Evolutionary conservation across 2,797 vertebrate genomes (phyloP), one percentile per base, ranked within the genome.

Genomic region (Nyctalus aviator): DNA sequence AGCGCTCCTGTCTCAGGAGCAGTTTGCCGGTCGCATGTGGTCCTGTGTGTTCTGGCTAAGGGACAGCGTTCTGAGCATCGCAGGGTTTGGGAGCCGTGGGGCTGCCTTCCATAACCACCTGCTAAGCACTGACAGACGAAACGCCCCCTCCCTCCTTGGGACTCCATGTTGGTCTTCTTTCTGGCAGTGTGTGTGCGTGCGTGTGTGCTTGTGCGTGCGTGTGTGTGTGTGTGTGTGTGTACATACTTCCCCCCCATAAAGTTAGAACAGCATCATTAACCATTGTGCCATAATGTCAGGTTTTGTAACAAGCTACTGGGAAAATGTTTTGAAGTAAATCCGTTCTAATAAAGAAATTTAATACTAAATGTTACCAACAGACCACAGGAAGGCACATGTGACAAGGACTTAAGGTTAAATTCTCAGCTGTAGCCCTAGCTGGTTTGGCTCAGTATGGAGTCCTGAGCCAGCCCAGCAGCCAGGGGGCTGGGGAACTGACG

Each of bases 181-280:
- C 18, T 73, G 27, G 14, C 27, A 9, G 18, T n/a, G 48, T 18
- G 48, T 17, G 15, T 17, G 48, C 15, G 14, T 48, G 48, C n/a
- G 48, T 48, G 48, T 15, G 14, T 15, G 48, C 15, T n/a, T n/a
- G n/a, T n/a, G 14, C 15, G 48, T 18, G 55, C 11, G 21, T 57
- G 55, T 59, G 55, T 9, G n/a, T 83, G 75, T n/a, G n/a, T 15
- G 27, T 66, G 27, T n/a, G 30, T 32, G n/a, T 66, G 30, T 66
- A 32, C 7, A 66, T 66, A n/a, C n/a, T 66, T 77, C 30, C 8
- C 55, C 55, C 55, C 55, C 88, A 25, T 69, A 78, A 71, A 14
- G 75, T 94, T 92, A 77, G 27, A 68, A 86, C n/a, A 48, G 53
- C 44, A n/a, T 53, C 53, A 72, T 77, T 77, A 95, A 46, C 3